Evolutionary conservation across 2,888 invertebrate genomes (phyloP), one percentile per base, ranked within the genome.

Genomic region (Chelonus formosanus): DNA sequence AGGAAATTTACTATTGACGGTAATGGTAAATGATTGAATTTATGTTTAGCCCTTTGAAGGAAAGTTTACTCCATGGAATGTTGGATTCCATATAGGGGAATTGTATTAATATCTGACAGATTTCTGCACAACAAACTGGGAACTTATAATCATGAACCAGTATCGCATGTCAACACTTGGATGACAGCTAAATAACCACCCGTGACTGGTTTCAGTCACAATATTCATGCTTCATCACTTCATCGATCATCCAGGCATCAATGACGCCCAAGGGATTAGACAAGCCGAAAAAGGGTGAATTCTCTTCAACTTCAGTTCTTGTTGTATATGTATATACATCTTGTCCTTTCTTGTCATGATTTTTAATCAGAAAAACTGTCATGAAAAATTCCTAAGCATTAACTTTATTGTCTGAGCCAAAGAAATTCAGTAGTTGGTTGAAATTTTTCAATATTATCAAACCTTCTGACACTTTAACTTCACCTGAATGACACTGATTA

Each of bases 161-260:
- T 31, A 43, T 44, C 10, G 36, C 43, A 45, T 56, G 60, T 70
- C 65, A 69, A 67, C 67, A 69, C 65, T 53, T 57, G 61, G 48
- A 56, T 63, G 70, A 67, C 67, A 63, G 53, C 67, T 43, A 40
- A 67, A 69, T 66, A 71, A 69, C 65, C 57, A 35, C 36, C 44
- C 57, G 44, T 43, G 50, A 45, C 47, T 32, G 31, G 63, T 48
- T 61, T 59, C 69, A 57, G 69, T 71, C 69, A 67, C 64, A 69
- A 69, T 71, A 71, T 71, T 69, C 71, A 66, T 62, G 67, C 44
- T 57, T 71, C 68, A 67, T 68, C 70, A 67, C 65, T 70, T 67
- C 65, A 71, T 71, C 69, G 67, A 71, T 71, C 71, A 69, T 69
- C 63, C 40, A 40, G 57, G 57, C 69, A 67, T 67, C 69, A 69